Evolutionary conservation across 2,113 vertebrate species (phyloP), one percentile per base, ranked within the genome.

Genomic region (Zeus faber): DNA sequence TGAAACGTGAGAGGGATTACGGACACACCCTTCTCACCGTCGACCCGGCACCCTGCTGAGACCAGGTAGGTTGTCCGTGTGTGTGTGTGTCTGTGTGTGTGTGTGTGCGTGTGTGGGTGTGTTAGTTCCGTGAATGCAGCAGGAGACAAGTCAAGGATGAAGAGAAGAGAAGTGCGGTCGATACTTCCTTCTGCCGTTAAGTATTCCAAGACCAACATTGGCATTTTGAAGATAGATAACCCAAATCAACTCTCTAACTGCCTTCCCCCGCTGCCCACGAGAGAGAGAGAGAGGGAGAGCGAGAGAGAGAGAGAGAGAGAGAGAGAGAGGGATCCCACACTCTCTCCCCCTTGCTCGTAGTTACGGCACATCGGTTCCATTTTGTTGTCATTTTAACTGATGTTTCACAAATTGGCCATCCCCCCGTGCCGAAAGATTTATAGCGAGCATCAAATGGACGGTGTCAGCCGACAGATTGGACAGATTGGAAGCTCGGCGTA

Each of bases 171-270:
- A 17, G 40, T 3, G 40, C 47, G 59, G 79, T 86, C 79, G 50
- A 82, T 86, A 68, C 26, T 8, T 31, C 21, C 49, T 67, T 51
- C 49, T 68, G 68, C 74, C 69, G 65, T 74, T 65, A 69, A 68
- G 49, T 49, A 31, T 54, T 57, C 43, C 65, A 33, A 50, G 54
- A 57, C 64, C 44, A 67, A 65, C 39, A 54, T 59, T 69, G 67
- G 45, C 58, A 63, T 6, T 1, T 4, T 20, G 65, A 70, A 77
- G 74, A 78, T 74, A 62, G 77, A 84, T 78, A 58, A 54, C 59
- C 67, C 52, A 61, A 69, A 62, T 67, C 37, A 62, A 49, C 44
- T 56, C 41, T 50, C 14, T 57, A 41, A 48, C 29, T 26, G 50
- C 21, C 39, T 58, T 35, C 25, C 47, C 33, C 50, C 40, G 29